Evolutionary conservation across 2,888 invertebrate genomes (phyloP), one percentile per base, ranked within the genome.

Genomic region (Nomada hirtipes): DNA sequence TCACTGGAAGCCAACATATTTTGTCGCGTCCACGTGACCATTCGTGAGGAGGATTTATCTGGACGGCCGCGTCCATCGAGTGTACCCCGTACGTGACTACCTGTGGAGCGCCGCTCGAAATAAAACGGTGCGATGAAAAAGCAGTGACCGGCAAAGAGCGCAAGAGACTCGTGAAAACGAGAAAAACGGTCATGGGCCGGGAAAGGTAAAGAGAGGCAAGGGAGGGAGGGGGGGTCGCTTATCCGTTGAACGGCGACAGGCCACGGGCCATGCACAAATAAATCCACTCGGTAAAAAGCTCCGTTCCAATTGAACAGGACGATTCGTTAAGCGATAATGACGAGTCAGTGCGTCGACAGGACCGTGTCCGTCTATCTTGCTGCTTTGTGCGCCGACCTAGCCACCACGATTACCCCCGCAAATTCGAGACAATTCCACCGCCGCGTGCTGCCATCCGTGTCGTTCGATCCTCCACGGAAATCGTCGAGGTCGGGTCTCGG

Each of bases 301-400:
- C 78, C 77, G 74, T 64, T 64, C 78, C 81, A 44, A 74, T 82
- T 73, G 76, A 57, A 68, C 59, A 68, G 84, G 80, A 88, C 88
- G 89, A 92, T 92, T 92, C 91, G 92, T 92, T 91, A 91, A 92
- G 90, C 88, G 91, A 92, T 92, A 92, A 92, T 91, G 92, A 92
- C 90, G 90, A 90, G 88, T 90, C 90, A 89, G 91, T 90, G 90
- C 91, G 90, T 91, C 90, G 91, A 91, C 91, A 90, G 85, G 81
- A 53, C 69, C n/a, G 64, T 53, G 69, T 52, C 64, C 59, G 26
- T 26, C 50, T 52, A 20, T 61, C 53, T 18, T 47, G 36, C 68
- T 36, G 9, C 50, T 23, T 52, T 42, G 29, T 36, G 18, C 42
- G 1, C 44, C 47, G 29, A 2, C 13, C 26, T 23, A 23, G 15